A percentile compares a stretch with the other conserved stretches of the same genome.
phyloP scores from a whole-genome alignment of 2,888 invertebrate species.

The Chrysodeixis includens region DNA sequence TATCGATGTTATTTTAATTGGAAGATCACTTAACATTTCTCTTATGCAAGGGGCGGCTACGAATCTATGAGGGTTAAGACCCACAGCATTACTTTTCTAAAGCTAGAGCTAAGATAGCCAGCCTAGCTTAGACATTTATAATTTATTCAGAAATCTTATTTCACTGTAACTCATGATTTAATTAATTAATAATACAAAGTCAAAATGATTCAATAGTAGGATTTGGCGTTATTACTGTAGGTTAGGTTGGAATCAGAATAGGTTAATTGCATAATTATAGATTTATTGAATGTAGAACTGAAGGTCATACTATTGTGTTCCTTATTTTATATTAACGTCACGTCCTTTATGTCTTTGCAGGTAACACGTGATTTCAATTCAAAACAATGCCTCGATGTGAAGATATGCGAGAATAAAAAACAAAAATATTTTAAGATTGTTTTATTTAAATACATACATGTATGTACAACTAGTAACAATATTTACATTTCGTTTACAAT shows the following conservation, averaged over 20 bases:
- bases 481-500: conserved; percentile 71
- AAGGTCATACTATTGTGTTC: conserved; percentile 27
- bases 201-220: too few species aligned
- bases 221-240: neutral
- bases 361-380: conserved; percentile 36
- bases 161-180: too few species aligned
- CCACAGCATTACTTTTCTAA: too few species aligned
- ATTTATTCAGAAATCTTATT: too few species aligned
- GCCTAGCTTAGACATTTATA: too few species aligned
- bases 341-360: conserved; percentile 5
- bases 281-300: neutral
- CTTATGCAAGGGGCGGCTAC: too few species aligned
- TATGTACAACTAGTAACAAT: conserved; percentile 70
- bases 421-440: conserved; percentile 26
- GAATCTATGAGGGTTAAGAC: too few species aligned
- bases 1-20: too few species aligned
- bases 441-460: conserved; percentile 49
- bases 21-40: too few species aligned
- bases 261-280: conserved; percentile 3
- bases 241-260: neutral
- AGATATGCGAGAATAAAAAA: conserved; percentile 23
- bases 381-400: conserved; percentile 14
- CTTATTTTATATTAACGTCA: conserved; percentile 26
- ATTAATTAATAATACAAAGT: too few species aligned
- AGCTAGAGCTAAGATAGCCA: too few species aligned